These are phyloP conservation scores for Colletes collaris DNA, from an alignment of 2,888 invertebrate genomes.

Conservation along the genomic window DNA sequence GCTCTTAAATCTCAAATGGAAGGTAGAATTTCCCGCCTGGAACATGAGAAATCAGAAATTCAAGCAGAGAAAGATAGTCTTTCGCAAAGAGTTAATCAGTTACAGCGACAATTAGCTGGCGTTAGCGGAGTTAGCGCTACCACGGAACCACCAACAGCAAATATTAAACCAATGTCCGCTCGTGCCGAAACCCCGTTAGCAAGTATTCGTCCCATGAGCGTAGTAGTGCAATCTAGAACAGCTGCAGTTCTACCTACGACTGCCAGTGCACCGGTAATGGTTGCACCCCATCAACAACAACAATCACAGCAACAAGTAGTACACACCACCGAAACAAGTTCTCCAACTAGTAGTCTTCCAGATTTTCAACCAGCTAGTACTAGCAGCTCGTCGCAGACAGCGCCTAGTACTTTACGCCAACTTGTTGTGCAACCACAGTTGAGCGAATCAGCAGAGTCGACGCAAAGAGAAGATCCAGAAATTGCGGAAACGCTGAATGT, in stretches of 20 bases:
- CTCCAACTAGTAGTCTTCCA: conserved; percentile 90
- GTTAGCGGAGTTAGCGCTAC: conserved; percentile 85
- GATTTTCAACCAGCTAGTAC: conserved; percentile 95
- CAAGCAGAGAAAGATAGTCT: conserved; percentile 88
- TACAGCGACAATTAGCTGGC: conserved; percentile 89
- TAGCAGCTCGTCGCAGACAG: conserved; percentile 85
- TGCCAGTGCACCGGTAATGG: conserved; percentile 83
- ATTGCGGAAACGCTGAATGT: conserved; percentile 79
- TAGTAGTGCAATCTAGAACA: conserved; percentile 87
- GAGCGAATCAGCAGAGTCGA: conserved; percentile 84
- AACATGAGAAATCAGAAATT: conserved; percentile 89
- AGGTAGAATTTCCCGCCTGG: conserved; percentile 87
- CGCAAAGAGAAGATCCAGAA: conserved; percentile 85
- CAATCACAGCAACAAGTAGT: conserved; percentile 85
- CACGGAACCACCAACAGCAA: conserved; percentile 91
- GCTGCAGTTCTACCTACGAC: conserved; percentile 92
- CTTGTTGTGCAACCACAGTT: conserved; percentile 87
- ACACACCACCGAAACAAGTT: conserved; percentile 85
- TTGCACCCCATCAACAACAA: conserved; percentile 79
- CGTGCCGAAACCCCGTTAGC: conserved; percentile 93
- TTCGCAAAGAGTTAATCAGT: conserved; percentile 87
- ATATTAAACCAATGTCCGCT: conserved; percentile 97
- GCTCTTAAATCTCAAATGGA: conserved; percentile 89
- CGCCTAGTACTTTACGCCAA: conserved; percentile 86
- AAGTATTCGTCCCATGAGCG: conserved; percentile 95